Evolutionary conservation across 2,888 invertebrate genomes (phyloP), one percentile per base, ranked within the genome.

Genomic region (Drosophila macrospina): DNA sequence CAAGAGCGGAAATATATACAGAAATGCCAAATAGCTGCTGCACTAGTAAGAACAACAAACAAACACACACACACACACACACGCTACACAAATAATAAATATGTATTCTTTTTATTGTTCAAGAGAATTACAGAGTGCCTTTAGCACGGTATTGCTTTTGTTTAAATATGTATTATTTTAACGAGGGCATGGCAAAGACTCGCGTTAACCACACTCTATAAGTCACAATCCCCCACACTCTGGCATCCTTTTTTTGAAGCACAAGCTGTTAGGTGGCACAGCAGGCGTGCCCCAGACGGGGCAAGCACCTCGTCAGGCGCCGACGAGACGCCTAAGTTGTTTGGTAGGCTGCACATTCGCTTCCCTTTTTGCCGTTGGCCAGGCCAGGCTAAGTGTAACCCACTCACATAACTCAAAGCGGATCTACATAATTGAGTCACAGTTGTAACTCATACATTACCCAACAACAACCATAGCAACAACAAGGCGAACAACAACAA

Each of bases 371-470:
- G 50, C 26, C 15, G 24, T 15, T 28, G 44, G 34, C 36, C 45
- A 36, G 32, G 24, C 37, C 13, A 20, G n/a, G n/a, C n/a, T n/a
- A 30, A 51, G 24, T 47, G 37, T 52, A 45, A 37, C 45, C 70
- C 79, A 75, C 74, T 69, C 74, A 51, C 83, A 88, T 87, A 82
- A 88, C 74, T 83, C 80, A 83, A 72, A 79, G 86, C 74, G 83
- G 88, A 83, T 88, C 83, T 88, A 82, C 88, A 83, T 83, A 83
- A 83, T 88, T 83, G 88, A 88, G 81, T 78, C 75, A 54, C 66
- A 72, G 62, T 59, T 78, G 66, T 78, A 82, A 78, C 80, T 77
- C 70, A 77, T 66, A 69, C 73, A 84, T 77, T 78, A 80, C 63
- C 64, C 42, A 48, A 42, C 54, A 62, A 57, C 42, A 59, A 41